Conservation (phyloP, 2,113 vertebrate species). For the Typhlomys cinereus region DNA sequence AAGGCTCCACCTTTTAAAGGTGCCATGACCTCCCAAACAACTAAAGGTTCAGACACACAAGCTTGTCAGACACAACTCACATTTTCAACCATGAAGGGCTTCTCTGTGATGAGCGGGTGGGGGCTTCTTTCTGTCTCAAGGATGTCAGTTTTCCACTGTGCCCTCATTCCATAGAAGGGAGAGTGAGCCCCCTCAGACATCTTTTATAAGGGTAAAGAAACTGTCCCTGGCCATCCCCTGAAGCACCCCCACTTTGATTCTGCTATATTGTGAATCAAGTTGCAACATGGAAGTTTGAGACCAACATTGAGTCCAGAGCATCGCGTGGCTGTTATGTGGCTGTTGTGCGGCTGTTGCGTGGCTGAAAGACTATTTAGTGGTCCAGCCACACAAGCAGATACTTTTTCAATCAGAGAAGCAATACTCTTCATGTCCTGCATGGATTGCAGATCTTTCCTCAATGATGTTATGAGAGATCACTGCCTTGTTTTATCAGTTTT, state of each 20-base stretch:
- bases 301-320: background rate
- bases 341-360: too few species aligned
- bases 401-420: background rate
- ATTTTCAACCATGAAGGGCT: too few species aligned
- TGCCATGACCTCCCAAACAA: too few species aligned
- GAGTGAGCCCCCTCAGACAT: rapidly evolving
- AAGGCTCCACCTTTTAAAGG: too few species aligned
- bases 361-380: too few species aligned
- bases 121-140: background rate
- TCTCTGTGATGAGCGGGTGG: too few species aligned
- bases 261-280: background rate
- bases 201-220: background rate
- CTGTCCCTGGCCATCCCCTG: rapidly evolving
- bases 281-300: too few species aligned
- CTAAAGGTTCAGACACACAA: too few species aligned
- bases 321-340: too few species aligned
- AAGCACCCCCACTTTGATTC: background rate
- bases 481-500: background rate
- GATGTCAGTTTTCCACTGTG: background rate
- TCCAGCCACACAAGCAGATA: background rate
- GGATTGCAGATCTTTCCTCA: background rate
- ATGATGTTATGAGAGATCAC: background rate
- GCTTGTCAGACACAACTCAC: too few species aligned
- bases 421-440: background rate
- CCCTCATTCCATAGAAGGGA: background rate